A percentile compares a stretch with the other conserved stretches of the same genome.
Conservation (phyloP, 2,113 vertebrate genomes). For the Arizona elegans region DNA sequence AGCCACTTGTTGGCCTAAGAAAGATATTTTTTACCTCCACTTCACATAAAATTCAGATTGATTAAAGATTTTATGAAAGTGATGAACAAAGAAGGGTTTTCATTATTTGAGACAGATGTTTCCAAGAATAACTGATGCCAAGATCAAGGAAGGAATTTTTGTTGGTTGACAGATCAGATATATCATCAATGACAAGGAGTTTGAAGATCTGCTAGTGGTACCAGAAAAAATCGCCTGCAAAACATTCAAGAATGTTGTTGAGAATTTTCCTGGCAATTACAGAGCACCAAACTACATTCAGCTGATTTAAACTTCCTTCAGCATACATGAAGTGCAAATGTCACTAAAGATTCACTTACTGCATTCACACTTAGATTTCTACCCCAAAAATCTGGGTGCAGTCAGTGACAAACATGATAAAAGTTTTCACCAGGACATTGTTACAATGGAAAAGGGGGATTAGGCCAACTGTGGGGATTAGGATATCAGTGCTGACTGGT, state of each 20-base stretch:
- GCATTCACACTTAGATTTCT: not conserved
- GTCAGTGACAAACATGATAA: not conserved
- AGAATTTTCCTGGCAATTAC: not conserved
- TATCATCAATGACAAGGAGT: not conserved
- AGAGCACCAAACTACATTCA: not conserved
- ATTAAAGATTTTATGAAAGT: not conserved
- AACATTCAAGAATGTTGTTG: not conserved
- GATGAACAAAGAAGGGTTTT: not conserved
- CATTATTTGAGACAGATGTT: not conserved
- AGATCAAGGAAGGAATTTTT: not conserved
- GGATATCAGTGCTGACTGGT: not conserved
- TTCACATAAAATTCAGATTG: not conserved
- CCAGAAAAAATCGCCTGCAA: not conserved
- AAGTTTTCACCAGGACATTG: not conserved
- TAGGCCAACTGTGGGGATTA: not conserved
- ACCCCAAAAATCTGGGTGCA: not conserved
- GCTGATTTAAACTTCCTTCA: too few relatives aligned
- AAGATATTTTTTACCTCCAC: not conserved
- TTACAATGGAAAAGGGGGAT: not conserved
- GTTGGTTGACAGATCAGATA: not conserved
- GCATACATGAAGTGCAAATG: not conserved
- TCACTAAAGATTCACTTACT: not conserved
- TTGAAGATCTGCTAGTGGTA: not conserved
- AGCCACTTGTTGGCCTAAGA: not conserved
- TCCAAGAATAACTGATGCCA: not conserved